Base-by-base conservation (phyloP, 2,113 vertebrate genomes). In the Archocentrus centrarchus region DNA sequence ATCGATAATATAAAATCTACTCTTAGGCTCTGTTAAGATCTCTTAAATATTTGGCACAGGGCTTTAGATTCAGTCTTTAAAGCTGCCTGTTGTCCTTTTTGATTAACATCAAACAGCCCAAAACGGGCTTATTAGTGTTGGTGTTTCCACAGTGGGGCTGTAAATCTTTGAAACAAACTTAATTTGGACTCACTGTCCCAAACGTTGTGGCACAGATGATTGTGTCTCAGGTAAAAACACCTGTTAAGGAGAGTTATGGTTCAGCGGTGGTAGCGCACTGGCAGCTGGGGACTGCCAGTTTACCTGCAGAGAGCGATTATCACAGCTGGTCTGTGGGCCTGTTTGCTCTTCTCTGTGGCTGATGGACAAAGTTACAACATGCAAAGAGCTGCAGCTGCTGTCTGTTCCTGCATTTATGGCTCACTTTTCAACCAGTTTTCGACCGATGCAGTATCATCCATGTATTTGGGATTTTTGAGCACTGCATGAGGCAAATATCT, bases 241-340 rank as follows among this genome's bases (percentile, higher is more conserved):
- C 17, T 32, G 44, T 70, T 39, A 66, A 66, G 39, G 7, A 47
- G 39, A 0, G 63, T 39, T 44, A 22, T 10, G n/a, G 63, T 66
- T 0, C 63, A 17, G 41, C 11, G 4, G 37, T 37, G 35, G 35
- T 7, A 37, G 41, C 14, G 41, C 44, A 14, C 5, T 47, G 44
- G 13, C 44, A 47, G n/a, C 63, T 27, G 17, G 4, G n/a, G 24
- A 44, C 13, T 24, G 63, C 0, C 7, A 0, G 39, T 50, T 50
- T 50, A 50, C 47, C 15, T 17, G 14, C 47, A 50, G 14, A 50
- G 47, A 8, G 7, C 22, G 37, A 41, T 64, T 64, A 35, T 5
- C 7, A 0, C 37, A 64, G 35, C 6, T 6, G 0, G 62, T 8
- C 63, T 10, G 39, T 17, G 32, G 32, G 32, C 32, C 32, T 35